phyloP scores from a whole-genome alignment of 2,888 invertebrate species.

The Sarcophaga subvicina region DNA sequence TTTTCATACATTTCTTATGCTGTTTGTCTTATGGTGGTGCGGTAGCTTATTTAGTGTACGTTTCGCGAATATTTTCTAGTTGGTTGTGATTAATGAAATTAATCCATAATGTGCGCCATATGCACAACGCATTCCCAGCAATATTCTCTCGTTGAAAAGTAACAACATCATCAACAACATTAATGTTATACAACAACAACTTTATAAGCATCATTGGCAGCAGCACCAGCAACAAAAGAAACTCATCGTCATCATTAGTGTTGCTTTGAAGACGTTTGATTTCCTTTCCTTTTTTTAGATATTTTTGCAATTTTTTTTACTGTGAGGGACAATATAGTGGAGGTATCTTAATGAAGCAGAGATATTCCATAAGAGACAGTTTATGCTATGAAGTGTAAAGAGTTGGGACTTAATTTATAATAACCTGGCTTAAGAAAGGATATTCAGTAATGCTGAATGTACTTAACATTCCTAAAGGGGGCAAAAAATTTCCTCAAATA shows the following conservation, averaged over 20 bases:
- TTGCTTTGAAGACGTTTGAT: not conserved
- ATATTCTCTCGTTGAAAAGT: not conserved
- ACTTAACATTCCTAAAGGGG: too few relatives aligned
- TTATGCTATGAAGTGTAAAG: too few relatives aligned
- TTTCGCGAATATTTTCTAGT: constrained; percentile 56
- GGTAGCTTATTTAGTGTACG: not conserved
- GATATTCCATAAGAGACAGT: too few relatives aligned
- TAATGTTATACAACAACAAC: not conserved
- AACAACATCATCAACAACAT: constrained; percentile 40
- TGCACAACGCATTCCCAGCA: constrained; percentile 56
- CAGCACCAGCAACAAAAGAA: not conserved
- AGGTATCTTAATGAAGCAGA: too few relatives aligned
- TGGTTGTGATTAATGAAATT: constrained; percentile 78
- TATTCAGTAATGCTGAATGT: too few relatives aligned
- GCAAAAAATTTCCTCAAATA: too few relatives aligned
- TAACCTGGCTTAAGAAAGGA: too few relatives aligned
- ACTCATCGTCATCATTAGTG: constrained; percentile 12
- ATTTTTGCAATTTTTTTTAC: not conserved
- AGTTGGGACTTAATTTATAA: too few relatives aligned
- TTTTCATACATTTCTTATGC: not conserved
- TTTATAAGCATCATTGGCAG: not conserved
- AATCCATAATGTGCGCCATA: constrained; percentile 78
- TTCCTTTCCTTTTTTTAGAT: not conserved
- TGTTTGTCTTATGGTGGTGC: too few relatives aligned
- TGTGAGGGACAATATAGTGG: not conserved